Evolutionary conservation across 2,113 vertebrate species (phyloP).

Genomic region (Tupaia tana): DNA sequence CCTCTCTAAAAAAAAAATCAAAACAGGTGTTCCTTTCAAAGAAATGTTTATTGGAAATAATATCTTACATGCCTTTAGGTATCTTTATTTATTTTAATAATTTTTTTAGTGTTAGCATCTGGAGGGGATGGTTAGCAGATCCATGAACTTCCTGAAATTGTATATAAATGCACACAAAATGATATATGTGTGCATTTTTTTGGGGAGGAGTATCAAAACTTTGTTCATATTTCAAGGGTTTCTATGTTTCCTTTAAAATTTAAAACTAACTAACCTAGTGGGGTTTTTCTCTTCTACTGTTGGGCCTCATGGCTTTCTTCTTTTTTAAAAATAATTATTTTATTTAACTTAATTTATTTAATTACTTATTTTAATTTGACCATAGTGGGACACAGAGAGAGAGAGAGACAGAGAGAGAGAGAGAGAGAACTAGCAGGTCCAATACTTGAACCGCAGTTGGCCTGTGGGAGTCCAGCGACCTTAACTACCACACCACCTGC

Average conservation of each 20-base stretch:
- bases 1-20: background rate
- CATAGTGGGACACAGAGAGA: no score
- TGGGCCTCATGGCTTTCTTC: background rate
- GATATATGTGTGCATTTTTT: background rate
- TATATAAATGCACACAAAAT: background rate
- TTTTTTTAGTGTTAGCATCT: background rate
- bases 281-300: background rate
- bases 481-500: no score
- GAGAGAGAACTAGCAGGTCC: no score
- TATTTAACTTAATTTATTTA: no score
- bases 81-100: background rate
- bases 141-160: background rate
- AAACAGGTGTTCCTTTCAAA: background rate
- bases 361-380: no score
- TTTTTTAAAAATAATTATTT: no score
- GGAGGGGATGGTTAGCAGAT: background rate
- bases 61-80: background rate
- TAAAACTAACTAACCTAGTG: background rate
- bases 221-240: constrained; percentile 9
- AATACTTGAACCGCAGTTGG: no score
- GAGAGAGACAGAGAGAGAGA: no score
- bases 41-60: background rate
- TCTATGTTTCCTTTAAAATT: background rate
- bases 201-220: background rate
- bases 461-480: no score